phyloP scores from a whole-genome alignment of 2,888 invertebrate genomes.

The Apodemia hepburni region DNA sequence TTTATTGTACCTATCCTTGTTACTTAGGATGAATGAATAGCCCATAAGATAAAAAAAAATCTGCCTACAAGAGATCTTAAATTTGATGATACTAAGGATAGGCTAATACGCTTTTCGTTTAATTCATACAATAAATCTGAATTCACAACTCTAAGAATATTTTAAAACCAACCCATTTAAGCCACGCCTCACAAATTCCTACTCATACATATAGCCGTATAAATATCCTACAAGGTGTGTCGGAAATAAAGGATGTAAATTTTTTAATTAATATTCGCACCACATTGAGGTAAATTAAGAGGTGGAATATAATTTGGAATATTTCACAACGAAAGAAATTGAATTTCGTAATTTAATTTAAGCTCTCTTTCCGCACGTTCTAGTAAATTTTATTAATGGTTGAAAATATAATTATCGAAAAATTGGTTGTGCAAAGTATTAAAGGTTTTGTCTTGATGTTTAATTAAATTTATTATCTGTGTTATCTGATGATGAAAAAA shows the following conservation, averaged over 20 bases:
- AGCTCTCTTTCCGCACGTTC: background rate
- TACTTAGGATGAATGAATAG: too few species aligned
- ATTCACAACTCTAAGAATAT: too few species aligned
- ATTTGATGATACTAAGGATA: too few species aligned
- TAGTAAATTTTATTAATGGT: constrained; percentile 1
- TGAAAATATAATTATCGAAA: background rate
- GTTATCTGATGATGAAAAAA: too few species aligned
- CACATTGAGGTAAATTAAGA: constrained; percentile 26
- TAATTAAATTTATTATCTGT: too few species aligned
- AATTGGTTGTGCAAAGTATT: background rate
- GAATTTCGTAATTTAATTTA: constrained; percentile 21
- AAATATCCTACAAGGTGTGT: background rate
- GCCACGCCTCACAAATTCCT: background rate
- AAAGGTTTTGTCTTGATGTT: background rate
- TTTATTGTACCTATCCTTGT: too few species aligned
- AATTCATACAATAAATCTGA: too few species aligned
- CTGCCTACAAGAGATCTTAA: too few species aligned
- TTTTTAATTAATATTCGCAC: constrained; percentile 32
- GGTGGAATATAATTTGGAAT: constrained; percentile 26
- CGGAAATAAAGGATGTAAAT: constrained; percentile 25
- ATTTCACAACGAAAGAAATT: constrained; percentile 26
- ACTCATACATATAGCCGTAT: background rate
- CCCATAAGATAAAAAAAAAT: too few species aligned
- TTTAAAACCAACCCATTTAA: background rate
- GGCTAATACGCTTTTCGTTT: too few species aligned